Evolutionary conservation across 2,888 invertebrate genomes (phyloP), one percentile per base, ranked within the genome.

Genomic region (Biston stratarius): DNA sequence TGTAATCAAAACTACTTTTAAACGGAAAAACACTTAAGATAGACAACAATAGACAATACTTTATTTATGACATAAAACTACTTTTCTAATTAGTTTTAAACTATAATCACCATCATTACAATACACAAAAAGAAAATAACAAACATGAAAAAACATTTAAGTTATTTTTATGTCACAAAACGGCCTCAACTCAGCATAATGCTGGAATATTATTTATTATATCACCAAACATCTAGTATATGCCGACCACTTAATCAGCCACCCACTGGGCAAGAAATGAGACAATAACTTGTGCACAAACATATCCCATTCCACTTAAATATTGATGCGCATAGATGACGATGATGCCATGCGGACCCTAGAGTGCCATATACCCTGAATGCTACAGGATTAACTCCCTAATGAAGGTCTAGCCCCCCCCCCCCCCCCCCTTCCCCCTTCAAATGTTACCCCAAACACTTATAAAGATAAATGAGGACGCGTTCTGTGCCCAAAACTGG

Each of bases 381-480:
- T 70, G 81, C 80, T 79, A 78, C 77, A 79, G 78, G 81, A 81
- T 83, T 83, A 85, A 82, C 81, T 81, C 78, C 67, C 76, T 85
- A 88, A 87, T 83, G 83, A 86, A 86, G 83, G 78, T 71, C 78
- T 72, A 76, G 67, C 60, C 49, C 64, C 72, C 63, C 69, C 61
- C 55, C 64, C 40, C 60, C 49, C 64, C 72, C 63, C 69, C 61
- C 55, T 64, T 36, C 64, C 69, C 68, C 59, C 68, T 76, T 77
- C 76, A 78, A 81, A 81, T 79, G 78, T 72, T 72, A 80, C 85
- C 83, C 84, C 80, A 75, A 86, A 80, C 86, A 87, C 88, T 89
- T 89, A 87, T 86, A 88, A 86, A 88, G 90, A 90, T 84, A 86
- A 89, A 90, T 87, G 85, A 71, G 83, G 81, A 84, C 81, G 80